These are phyloP conservation scores for Zele albiditarsus DNA, from an alignment of 2,888 invertebrate species.

Conservation along the genomic window DNA sequence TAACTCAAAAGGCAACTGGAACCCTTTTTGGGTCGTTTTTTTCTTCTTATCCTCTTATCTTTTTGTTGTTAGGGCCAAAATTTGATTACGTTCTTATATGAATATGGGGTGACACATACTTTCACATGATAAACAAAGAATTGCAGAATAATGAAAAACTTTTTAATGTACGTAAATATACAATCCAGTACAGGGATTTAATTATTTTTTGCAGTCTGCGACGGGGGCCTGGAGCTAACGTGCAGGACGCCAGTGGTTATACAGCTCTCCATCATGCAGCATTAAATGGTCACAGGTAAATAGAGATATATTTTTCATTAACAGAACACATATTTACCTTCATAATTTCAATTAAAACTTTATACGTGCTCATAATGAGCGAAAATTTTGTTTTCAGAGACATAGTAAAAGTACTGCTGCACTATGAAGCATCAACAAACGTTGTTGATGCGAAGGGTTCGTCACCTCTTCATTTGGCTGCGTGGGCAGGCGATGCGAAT, in stretches of 20 bases:
- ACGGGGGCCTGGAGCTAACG: slow-evolving; percentile 92
- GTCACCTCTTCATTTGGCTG: slow-evolving; percentile 93
- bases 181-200: background rate
- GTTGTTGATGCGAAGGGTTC: slow-evolving; percentile 92
- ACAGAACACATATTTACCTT: background rate
- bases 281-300: slow-evolving; percentile 92
- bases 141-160: background rate
- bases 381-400: slow-evolving; percentile 76
- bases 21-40: slow-evolving; percentile 39
- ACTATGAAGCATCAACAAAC: slow-evolving; percentile 91
- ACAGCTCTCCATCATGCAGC: slow-evolving; percentile 96
- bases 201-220: slow-evolving; percentile 80
- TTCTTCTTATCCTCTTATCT: slow-evolving; percentile 8
- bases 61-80: slow-evolving; percentile 6
- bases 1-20: slow-evolving; percentile 36
- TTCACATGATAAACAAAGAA: no score
- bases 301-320: slow-evolving; percentile 47
- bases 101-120: no score
- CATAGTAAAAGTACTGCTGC: slow-evolving; percentile 87
- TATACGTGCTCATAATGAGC: background rate
- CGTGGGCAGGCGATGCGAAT: slow-evolving; percentile 94
- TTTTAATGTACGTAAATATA: background rate
- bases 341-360: slow-evolving; percentile 16
- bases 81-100: background rate
- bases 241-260: slow-evolving; percentile 94